Percentiles rank a stretch among this genome's conserved stretches.
Conservation (phyloP, 2,797 vertebrate species). For the Myioborus miniatus region DNA sequence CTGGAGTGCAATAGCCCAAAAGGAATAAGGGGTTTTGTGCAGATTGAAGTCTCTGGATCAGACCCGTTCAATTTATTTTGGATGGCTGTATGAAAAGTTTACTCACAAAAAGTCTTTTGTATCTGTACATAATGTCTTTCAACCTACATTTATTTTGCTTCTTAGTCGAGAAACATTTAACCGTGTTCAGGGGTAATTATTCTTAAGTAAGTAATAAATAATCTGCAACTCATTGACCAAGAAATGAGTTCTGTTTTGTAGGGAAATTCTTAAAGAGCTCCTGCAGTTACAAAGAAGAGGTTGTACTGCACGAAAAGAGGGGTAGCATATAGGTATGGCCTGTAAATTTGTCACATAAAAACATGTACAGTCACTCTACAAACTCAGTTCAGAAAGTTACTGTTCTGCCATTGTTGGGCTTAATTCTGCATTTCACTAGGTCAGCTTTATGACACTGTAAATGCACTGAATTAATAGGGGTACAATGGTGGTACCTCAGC, state of each 20-base stretch:
- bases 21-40: neutral
- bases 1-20: neutral
- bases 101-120: slow-evolving; percentile 33
- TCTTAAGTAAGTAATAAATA: slow-evolving; percentile 51
- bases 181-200: slow-evolving; percentile 22
- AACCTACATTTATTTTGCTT: neutral
- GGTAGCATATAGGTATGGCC: neutral
- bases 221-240: slow-evolving; percentile 7
- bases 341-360: neutral
- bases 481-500: neutral
- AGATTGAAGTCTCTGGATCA: slow-evolving; percentile 5
- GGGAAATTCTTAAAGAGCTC: neutral
- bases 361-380: neutral
- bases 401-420: slow-evolving; percentile 8
- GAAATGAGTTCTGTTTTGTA: slow-evolving; percentile 23
- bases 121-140: neutral
- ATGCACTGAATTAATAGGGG: neutral
- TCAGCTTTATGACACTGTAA: slow-evolving; percentile 7
- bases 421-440: neutral
- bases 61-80: neutral
- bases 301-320: neutral
- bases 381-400: neutral
- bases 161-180: slow-evolving; percentile 12
- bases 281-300: slow-evolving; percentile 23
- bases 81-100: neutral